These are phyloP conservation scores for Acronicta aceris DNA, from an alignment of 2,888 invertebrate genomes.

Conservation along the genomic window DNA sequence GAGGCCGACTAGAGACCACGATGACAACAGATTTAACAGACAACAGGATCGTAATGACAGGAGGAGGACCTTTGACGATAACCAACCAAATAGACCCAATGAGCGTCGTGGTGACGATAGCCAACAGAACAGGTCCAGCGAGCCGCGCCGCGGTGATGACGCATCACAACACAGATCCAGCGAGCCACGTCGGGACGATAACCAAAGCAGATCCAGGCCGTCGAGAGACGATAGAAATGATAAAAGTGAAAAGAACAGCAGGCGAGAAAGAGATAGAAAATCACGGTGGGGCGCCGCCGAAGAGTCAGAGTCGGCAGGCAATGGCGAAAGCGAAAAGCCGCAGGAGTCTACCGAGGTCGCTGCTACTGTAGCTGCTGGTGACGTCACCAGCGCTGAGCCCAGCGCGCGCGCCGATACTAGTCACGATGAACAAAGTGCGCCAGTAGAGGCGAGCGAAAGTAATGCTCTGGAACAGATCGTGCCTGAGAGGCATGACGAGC, in stretches of 20 bases:
- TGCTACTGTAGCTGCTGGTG: slow-evolving; percentile 19
- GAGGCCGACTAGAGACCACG: slow-evolving; percentile 64
- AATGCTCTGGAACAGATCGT: slow-evolving; percentile 5
- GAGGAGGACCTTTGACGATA: slow-evolving; percentile 69
- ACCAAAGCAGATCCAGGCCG: slow-evolving; percentile 19
- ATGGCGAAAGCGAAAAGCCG: slow-evolving; percentile 18
- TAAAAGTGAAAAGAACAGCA: slow-evolving; percentile 36
- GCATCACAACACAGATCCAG: slow-evolving; percentile 27
- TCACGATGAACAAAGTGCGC: slow-evolving; percentile 48
- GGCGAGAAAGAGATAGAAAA: slow-evolving; percentile 80
- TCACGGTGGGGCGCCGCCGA: slow-evolving; percentile 84
- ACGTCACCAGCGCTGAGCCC: slow-evolving; percentile 21
- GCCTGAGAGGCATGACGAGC: slow-evolving; percentile 14
- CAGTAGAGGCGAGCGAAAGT: slow-evolving; percentile 13
- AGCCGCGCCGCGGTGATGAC: slow-evolving; percentile 26
- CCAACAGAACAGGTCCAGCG: slow-evolving; percentile 38
- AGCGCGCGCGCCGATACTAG: slow-evolving; percentile 38
- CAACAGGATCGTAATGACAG: slow-evolving; percentile 64
- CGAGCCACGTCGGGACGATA: slow-evolving; percentile 31
- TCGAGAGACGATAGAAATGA: slow-evolving; percentile 35
- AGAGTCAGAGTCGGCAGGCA: slow-evolving; percentile 51
- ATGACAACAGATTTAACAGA: slow-evolving; percentile 64
- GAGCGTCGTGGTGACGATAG: slow-evolving; percentile 60
- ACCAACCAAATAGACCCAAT: slow-evolving; percentile 41
- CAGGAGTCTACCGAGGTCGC: slow-evolving; percentile 21